These are phyloP conservation scores for Lochmaea crataegi DNA, from an alignment of 2,888 invertebrate species.

Conservation along the genomic window DNA sequence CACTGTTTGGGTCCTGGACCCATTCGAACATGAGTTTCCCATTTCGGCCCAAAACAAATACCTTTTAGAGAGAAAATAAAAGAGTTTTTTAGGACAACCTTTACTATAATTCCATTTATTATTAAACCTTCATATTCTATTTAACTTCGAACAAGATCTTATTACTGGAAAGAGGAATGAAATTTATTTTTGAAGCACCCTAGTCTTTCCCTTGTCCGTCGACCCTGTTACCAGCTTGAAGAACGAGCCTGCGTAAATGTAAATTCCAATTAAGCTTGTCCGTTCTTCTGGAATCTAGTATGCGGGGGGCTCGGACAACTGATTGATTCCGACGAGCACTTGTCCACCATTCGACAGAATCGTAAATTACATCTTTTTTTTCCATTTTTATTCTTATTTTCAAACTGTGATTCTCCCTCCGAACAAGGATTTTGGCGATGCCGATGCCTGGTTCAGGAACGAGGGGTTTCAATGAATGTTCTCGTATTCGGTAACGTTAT, in stretches of 20 bases:
- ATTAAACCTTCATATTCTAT: too few species aligned
- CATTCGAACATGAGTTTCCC: too few species aligned
- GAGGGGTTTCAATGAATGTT: background rate
- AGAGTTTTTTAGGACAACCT: too few species aligned
- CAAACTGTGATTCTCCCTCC: slow-evolving; percentile 24
- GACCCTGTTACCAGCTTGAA: slow-evolving; percentile 40
- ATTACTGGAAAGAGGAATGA: background rate
- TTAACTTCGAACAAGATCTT: background rate
- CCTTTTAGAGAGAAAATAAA: too few species aligned
- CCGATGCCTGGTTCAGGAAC: slow-evolving; percentile 9
- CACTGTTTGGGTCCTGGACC: too few species aligned
- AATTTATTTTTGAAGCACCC: slow-evolving; percentile 3
- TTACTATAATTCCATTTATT: too few species aligned
- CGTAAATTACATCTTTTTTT: slow-evolving; percentile 58
- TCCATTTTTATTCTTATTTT: slow-evolving; percentile 36
- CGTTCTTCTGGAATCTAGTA: slow-evolving; percentile 58
- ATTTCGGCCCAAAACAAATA: too few species aligned
- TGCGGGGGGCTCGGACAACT: slow-evolving; percentile 63
- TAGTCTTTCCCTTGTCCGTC: background rate
- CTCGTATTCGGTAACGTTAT: background rate
- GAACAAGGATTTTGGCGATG: slow-evolving; percentile 28
- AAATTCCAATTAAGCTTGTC: slow-evolving; percentile 65
- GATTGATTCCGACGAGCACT: slow-evolving; percentile 64
- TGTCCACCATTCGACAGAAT: slow-evolving; percentile 57
- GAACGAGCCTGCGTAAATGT: slow-evolving; percentile 62